phyloP scores from a whole-genome alignment of 1,140 invertebrate species.

The Hyposmocoma kahamanoa region DNA sequence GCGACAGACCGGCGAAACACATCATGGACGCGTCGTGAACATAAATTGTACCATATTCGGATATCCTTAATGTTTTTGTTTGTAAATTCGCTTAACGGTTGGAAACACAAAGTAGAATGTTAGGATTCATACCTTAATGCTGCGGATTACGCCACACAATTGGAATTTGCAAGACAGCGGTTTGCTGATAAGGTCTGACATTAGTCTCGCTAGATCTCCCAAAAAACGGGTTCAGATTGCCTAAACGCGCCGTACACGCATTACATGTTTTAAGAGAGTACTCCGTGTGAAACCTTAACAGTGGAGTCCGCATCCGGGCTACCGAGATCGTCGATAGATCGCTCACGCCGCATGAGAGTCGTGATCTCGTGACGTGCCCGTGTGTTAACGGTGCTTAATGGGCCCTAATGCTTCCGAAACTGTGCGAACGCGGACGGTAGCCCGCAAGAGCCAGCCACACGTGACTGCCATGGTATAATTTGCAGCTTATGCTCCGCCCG shows the following conservation, averaged over 20 bases:
- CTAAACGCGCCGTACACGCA: neutral
- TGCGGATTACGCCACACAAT: no score
- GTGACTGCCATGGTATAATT: slow-evolving; percentile 54
- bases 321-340: slow-evolving; percentile 66
- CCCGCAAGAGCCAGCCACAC: slow-evolving; percentile 42
- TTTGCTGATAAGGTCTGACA: neutral
- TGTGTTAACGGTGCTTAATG: slow-evolving; percentile 71
- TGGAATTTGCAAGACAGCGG: neutral
- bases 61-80: neutral
- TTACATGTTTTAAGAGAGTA: neutral
- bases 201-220: neutral
- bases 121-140: no score
- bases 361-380: slow-evolving; percentile 61
- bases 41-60: neutral
- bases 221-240: no score
- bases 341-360: slow-evolving; percentile 45
- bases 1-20: neutral
- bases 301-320: slow-evolving; percentile 27
- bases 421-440: slow-evolving; percentile 70
- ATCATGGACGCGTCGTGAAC: neutral
- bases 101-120: no score
- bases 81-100: no score
- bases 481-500: slow-evolving; percentile 38
- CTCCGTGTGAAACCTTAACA: slow-evolving; percentile 27
- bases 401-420: slow-evolving; percentile 72